These are phyloP conservation scores for Telmatherina bonti DNA, from an alignment of 2,797 vertebrate genomes.

Conservation along the genomic window DNA sequence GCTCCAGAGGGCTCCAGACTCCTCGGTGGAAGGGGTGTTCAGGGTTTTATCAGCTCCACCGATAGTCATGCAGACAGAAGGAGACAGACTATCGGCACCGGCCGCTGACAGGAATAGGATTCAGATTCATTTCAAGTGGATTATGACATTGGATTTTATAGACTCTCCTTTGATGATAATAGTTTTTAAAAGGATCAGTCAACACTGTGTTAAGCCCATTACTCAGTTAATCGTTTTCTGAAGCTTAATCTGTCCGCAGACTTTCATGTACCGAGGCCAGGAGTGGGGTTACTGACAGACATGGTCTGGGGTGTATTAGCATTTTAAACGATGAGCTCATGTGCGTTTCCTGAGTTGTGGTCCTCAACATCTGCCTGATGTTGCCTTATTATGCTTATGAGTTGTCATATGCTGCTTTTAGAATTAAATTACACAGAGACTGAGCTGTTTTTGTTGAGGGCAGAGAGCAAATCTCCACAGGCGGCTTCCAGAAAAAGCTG, in stretches of 20 bases:
- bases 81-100: slow-evolving; percentile 34
- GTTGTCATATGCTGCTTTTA: slow-evolving; percentile 21
- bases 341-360: slow-evolving; percentile 27
- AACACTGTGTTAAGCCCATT: slow-evolving; percentile 58
- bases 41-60: slow-evolving; percentile 47
- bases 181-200: slow-evolving; percentile 66
- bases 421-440: slow-evolving; percentile 66
- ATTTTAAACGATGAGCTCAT: slow-evolving; percentile 35
- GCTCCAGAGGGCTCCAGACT: slow-evolving; percentile 20
- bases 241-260: slow-evolving; percentile 45
- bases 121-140: slow-evolving; percentile 66
- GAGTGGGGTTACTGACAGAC: slow-evolving; percentile 39
- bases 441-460: slow-evolving; percentile 52
- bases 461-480: slow-evolving; percentile 34
- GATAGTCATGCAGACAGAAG: slow-evolving; percentile 28
- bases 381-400: slow-evolving; percentile 56
- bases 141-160: slow-evolving; percentile 54
- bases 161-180: slow-evolving; percentile 64
- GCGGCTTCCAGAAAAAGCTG: slow-evolving; percentile 22
- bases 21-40: slow-evolving; percentile 5
- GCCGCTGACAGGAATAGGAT: slow-evolving; percentile 45
- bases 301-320: slow-evolving; percentile 35
- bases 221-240: slow-evolving; percentile 43
- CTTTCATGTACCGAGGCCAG: slow-evolving; percentile 35
- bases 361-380: slow-evolving; percentile 58